These are phyloP conservation scores for Julus scanicus DNA, from an alignment of 2,888 invertebrate species.

Conservation along the genomic window DNA sequence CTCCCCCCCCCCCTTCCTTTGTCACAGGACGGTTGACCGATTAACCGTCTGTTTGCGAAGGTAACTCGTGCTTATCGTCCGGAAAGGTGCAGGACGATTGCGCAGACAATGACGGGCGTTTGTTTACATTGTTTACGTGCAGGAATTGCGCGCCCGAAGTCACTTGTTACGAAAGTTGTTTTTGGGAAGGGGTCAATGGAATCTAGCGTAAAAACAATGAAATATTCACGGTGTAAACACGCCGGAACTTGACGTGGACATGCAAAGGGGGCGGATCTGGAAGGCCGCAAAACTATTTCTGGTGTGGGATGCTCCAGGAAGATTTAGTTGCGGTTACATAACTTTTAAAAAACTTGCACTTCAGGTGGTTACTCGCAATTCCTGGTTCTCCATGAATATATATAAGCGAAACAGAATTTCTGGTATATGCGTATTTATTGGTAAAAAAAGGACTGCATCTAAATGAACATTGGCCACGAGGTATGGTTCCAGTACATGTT, in stretches of 20 bases:
- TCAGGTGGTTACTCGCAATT: too few species aligned
- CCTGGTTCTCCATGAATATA: too few species aligned
- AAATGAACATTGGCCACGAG: too few species aligned
- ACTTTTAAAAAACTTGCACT: too few species aligned
- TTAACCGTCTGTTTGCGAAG: background rate
- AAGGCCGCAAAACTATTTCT: background rate
- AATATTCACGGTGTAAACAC: background rate
- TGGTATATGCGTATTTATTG: too few species aligned
- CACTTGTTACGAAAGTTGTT: background rate
- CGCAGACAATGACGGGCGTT: background rate
- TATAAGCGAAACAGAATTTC: too few species aligned
- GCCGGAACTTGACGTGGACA: background rate
- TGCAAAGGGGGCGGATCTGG: background rate
- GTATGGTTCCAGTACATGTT: too few species aligned
- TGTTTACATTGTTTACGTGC: background rate
- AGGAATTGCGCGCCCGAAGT: background rate
- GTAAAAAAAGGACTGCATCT: too few species aligned
- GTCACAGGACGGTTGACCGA: background rate
- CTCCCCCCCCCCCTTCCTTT: too few species aligned
- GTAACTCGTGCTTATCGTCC: background rate
- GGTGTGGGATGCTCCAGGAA: too few species aligned
- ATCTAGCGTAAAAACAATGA: too few species aligned
- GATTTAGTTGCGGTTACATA: too few species aligned
- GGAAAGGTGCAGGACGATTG: background rate
- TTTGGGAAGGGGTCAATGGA: background rate